Evolutionary conservation across 1,140 invertebrate species (phyloP), one percentile per base, ranked within the genome.

Genomic region (Oryzaephilus surinamensis): DNA sequence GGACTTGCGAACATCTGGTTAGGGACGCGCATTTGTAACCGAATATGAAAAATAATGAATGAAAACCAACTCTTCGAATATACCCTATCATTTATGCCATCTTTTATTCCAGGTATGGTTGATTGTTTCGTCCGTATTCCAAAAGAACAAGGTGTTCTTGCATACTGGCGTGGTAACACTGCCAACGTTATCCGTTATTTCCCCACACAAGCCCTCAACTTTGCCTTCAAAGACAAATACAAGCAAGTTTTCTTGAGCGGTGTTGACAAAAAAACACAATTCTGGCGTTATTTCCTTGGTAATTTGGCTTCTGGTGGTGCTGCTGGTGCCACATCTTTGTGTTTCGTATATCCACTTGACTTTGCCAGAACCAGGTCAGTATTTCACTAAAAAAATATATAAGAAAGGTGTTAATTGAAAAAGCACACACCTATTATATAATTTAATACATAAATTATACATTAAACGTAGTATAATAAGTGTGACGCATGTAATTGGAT

Each of bases 151-250:
- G 88, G 88, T 40, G 69, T 89, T 38, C 37, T 76, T 1, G 81
- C 85, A 48, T 88, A 83, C 60, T 97, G 91, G 91, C 74, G 92
- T 66, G 92, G 91, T 60, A 96, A 97, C 64, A 67, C 92, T 40
- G 89, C 90, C 55, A 96, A 95, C 61, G 86, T 91, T 13, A 84
- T 90, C 61, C 67, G 78, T 62, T 95, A 95, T 58, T 95, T 95
- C 71, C 92, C 92, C 21, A 94, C 90, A n/a, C 91, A 97, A 60
- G 92, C 92, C 26, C 70, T 97, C 33, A 96, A 96, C 71, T 95
- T 96, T 61, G 90, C 91, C 43, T 95, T 95, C 70, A 95, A 95
- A 63, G 88, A 93, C 60, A 77, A 77, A 31, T 88, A 90, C 67
- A 91, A 92, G 69, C 70, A 76, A 45, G 52, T 89, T 28, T 91